Evolutionary conservation across 1,140 invertebrate genomes (phyloP), one percentile per base, ranked within the genome.

Genomic region (Panagrolaimus sp.): DNA sequence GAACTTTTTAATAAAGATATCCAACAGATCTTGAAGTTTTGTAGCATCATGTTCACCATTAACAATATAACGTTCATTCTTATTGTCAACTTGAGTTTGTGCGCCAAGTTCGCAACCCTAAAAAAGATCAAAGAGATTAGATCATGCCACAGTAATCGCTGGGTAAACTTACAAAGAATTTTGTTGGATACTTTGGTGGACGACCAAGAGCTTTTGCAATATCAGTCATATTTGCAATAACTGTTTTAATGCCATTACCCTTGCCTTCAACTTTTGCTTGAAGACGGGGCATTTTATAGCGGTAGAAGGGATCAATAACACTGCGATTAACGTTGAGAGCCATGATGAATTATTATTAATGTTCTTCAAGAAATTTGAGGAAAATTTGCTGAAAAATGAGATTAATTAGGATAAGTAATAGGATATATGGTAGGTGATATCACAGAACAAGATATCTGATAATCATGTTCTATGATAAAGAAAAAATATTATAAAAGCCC

Each of bases 231-330:
- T 99, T 99, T 69, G 96, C 94, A 83, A 99, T 94, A 76, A 99
- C 96, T 32, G 96, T 99, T 87, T 99, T 99, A 79, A 99, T 99
- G 76, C 96, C 96, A 87, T 99, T 99, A 58, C 96, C 96, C 85
- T 98, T 98, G 45, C 87, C 87, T 79, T 88, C 87, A 48, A 88
- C 87, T 88, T 98, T 99, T 77, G 96, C 96, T 85, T 92, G 89
- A 76, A 99, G 89, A 70, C 92, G 89, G 69, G 96, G 96, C 96
- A 99, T 99, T 87, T 98, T 99, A 87, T 99, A 99, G 73, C 96
- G 93, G 87, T 99, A 99, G 87, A 98, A 99, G 76, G 92, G 92
- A 88, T 98, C 95, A 85, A 91, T 91, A 68, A 97, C 91, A 84
- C 89, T 92, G 73, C 94, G 90, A 85, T 98, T 98, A 17, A 97